Evolutionary conservation across 2,113 vertebrate genomes (phyloP).

Genomic region (Halcyon senegalensis): DNA sequence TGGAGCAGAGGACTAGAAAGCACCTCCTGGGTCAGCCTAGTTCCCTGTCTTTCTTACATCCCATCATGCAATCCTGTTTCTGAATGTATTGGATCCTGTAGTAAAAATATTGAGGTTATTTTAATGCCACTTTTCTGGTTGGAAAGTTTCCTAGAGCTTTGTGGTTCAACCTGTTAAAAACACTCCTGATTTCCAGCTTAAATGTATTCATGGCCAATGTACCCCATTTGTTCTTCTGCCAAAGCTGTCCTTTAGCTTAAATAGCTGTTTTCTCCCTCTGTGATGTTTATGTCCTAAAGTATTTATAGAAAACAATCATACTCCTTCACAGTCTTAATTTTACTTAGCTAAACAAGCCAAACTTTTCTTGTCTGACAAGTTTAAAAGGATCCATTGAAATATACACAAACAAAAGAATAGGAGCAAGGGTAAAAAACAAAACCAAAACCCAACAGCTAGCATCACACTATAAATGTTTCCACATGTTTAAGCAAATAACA

Average conservation of each 20-base stretch:
- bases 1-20: not conserved
- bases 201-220: not conserved
- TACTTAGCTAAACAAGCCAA: not conserved
- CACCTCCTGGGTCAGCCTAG: not conserved
- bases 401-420: not conserved
- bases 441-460: not conserved
- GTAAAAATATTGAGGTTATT: not conserved
- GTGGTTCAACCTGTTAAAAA: not conserved
- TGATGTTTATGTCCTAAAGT: not conserved
- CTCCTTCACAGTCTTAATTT: not conserved
- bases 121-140: not conserved
- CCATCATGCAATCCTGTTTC: not conserved
- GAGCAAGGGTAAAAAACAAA: not conserved
- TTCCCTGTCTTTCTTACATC: not conserved
- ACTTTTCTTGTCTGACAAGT: not conserved
- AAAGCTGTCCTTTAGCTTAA: conserved; percentile 1
- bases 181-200: not conserved
- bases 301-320: conserved; percentile 1
- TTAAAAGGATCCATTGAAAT: not conserved
- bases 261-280: not conserved
- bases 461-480: not conserved
- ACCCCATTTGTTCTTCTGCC: conserved; percentile 4
- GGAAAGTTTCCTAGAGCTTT: not conserved
- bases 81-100: not conserved
- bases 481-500: conserved; percentile 38